phyloP scores from a whole-genome alignment of 2,113 vertebrate genomes.

The Polypterus senegalus region DNA sequence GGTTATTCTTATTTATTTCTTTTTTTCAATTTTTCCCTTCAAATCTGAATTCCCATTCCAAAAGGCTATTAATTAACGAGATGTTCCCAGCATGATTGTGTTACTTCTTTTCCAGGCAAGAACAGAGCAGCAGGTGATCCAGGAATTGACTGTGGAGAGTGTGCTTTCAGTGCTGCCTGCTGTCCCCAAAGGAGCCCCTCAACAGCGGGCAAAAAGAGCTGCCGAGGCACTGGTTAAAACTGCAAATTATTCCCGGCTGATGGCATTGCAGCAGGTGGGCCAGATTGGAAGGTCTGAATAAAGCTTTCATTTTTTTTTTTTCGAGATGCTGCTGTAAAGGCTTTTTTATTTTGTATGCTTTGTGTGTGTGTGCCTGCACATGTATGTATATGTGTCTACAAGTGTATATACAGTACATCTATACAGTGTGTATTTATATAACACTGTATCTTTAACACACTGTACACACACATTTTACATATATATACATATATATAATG shows the following conservation, averaged over 20 bases:
- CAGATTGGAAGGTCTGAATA: not conserved
- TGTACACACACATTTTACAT: no score
- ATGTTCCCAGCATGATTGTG: constrained; percentile 8
- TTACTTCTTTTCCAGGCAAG: constrained; percentile 26
- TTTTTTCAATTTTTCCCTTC: not conserved
- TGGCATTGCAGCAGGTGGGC: constrained; percentile 33
- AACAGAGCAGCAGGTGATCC: constrained; percentile 24
- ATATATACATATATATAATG: no score
- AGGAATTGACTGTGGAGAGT: constrained; percentile 30
- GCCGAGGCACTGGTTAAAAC: constrained; percentile 37
- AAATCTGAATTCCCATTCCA: constrained; percentile 15
- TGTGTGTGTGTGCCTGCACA: no score
- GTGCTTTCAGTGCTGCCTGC: constrained; percentile 26
- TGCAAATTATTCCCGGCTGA: constrained; percentile 30
- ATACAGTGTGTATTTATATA: no score
- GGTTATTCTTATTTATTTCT: no score
- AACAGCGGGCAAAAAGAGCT: constrained; percentile 28
- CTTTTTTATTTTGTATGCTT: no score
- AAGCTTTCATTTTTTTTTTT: not conserved
- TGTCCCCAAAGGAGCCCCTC: constrained; percentile 25
- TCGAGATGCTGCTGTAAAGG: no score
- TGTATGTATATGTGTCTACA: no score
- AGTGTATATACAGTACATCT: no score
- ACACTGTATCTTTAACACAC: no score
- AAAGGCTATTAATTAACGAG: constrained; percentile 6